Conservation (phyloP, 2,113 vertebrate genomes). For the Ictalurus punctatus region DNA sequence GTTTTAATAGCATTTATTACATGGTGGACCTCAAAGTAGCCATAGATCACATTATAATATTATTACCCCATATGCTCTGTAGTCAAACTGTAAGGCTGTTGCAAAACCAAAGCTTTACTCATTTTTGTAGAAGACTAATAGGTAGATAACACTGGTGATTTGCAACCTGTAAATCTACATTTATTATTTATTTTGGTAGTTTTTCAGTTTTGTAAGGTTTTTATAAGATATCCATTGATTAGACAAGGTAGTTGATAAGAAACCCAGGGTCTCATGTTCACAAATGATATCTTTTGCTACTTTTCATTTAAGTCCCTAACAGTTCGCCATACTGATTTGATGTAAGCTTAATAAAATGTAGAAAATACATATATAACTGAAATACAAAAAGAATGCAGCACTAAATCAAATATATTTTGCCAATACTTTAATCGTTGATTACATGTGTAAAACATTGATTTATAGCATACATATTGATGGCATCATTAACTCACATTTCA, state of each 20-base stretch:
- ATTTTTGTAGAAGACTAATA: conserved; percentile 49
- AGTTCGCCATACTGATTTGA: background rate
- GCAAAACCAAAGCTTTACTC: conserved; percentile 44
- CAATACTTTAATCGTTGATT: no score
- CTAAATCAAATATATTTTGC: no score
- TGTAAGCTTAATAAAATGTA: background rate
- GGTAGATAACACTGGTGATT: conserved; percentile 48
- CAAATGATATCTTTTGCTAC: conserved; percentile 18
- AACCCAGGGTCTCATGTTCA: background rate
- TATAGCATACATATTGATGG: background rate
- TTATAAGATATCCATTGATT: background rate
- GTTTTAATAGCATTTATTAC: background rate
- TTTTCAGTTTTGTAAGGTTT: conserved; percentile 42
- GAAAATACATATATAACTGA: background rate
- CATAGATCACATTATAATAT: conserved; percentile 34
- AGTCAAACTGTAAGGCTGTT: background rate
- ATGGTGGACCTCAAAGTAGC: background rate
- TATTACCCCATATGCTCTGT: background rate
- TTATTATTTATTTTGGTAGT: conserved; percentile 48
- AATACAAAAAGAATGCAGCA: no score
- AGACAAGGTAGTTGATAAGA: background rate
- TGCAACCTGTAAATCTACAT: conserved; percentile 52
- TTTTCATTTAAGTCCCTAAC: no score
- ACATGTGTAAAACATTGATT: no score
- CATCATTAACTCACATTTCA: background rate